phyloP scores from a whole-genome alignment of 1,140 invertebrate species.

The Aphaenogaster floridana region DNA sequence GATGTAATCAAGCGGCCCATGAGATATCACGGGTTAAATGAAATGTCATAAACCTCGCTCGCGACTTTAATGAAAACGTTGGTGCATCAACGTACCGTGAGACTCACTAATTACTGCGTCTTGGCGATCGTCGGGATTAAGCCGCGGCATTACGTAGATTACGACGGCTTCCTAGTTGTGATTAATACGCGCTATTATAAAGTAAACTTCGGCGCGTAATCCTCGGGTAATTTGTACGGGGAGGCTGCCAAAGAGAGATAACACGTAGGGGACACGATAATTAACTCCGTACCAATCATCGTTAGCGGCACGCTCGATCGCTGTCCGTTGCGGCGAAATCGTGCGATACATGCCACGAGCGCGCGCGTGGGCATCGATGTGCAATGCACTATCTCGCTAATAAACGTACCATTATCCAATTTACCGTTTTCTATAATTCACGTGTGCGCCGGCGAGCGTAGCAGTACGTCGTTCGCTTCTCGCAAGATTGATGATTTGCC shows the following conservation, averaged over 20 bases:
- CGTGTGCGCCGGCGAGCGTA: constrained; percentile 12
- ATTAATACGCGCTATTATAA: constrained; percentile 66
- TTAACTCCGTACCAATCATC: constrained; percentile 68
- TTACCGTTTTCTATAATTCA: constrained; percentile 65
- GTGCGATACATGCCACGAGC: not conserved
- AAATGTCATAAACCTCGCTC: constrained; percentile 54
- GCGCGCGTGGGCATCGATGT: constrained; percentile 45
- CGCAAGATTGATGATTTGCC: constrained; percentile 65
- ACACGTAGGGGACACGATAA: constrained; percentile 53
- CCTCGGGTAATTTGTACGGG: constrained; percentile 44
- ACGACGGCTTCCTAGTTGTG: constrained; percentile 54
- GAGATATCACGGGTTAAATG: constrained; percentile 60
- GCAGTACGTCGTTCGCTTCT: not conserved
- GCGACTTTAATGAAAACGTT: constrained; percentile 63
- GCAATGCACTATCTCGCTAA: constrained; percentile 44
- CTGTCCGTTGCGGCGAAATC: constrained; percentile 47
- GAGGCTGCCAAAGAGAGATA: constrained; percentile 37
- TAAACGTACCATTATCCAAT: constrained; percentile 60
- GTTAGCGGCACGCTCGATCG: constrained; percentile 52
- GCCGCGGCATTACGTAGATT: constrained; percentile 55
- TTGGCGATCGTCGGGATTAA: constrained; percentile 45
- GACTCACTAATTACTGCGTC: constrained; percentile 61
- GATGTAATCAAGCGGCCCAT: constrained; percentile 45
- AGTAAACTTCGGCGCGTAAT: constrained; percentile 62
- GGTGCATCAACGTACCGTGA: not conserved